Conservation (phyloP, 2,888 invertebrate species). For the Sympetrum striolatum region DNA sequence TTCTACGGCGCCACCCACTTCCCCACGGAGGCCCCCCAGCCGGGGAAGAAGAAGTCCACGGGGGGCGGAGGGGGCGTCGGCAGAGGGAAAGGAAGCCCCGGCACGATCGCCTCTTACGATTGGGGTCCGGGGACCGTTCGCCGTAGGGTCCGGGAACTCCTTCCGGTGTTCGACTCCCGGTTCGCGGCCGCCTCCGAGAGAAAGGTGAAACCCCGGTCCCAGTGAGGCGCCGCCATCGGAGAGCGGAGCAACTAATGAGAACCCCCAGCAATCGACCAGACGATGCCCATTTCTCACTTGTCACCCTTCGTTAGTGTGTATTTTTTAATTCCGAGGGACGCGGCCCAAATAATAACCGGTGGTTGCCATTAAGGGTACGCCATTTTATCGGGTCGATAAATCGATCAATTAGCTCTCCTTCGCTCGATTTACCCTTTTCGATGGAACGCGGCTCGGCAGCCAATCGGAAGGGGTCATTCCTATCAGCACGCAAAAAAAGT, state of each 20-base stretch:
- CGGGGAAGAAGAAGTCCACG: not conserved
- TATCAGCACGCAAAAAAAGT: no score
- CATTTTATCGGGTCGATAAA: no score
- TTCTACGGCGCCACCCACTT: slow-evolving; percentile 89
- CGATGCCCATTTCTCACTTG: not conserved
- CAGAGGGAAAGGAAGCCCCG: not conserved
- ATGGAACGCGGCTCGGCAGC: no score
- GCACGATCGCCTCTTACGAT: not conserved
- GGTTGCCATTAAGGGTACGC: no score
- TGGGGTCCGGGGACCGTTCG: not conserved
- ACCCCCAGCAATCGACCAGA: not conserved
- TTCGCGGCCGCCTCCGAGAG: not conserved
- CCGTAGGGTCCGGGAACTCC: slow-evolving; percentile 67
- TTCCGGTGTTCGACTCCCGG: slow-evolving; percentile 82
- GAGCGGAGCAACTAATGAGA: not conserved
- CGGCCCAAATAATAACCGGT: no score
- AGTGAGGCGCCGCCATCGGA: not conserved
- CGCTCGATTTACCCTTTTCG: no score
- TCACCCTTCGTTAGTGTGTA: not conserved
- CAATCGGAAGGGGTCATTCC: no score
- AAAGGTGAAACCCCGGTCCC: slow-evolving; percentile 9
- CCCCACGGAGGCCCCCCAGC: slow-evolving; percentile 72
- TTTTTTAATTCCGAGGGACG: not conserved
- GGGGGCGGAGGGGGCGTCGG: not conserved
- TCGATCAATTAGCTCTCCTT: no score